These are phyloP conservation scores for Coenonympha arcania DNA, from an alignment of 2,888 invertebrate genomes.

Conservation along the genomic window DNA sequence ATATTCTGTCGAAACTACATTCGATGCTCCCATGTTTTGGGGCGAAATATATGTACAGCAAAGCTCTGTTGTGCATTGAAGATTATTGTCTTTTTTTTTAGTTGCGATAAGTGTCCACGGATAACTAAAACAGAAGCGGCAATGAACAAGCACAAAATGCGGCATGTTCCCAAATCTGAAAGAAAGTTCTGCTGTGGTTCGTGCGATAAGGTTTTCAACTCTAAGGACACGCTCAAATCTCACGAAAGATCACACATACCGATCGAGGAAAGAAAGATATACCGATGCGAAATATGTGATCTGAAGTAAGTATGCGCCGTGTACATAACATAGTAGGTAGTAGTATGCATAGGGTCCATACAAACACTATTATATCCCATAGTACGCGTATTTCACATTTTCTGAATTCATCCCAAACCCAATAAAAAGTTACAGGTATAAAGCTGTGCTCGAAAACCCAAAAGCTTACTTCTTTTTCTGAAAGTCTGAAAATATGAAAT, in stretches of 20 bases:
- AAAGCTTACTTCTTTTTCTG: too few species aligned
- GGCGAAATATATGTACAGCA: too few species aligned
- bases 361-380: too few species aligned
- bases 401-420: too few species aligned
- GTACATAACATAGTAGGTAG: too few species aligned
- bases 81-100: slow-evolving; percentile 40
- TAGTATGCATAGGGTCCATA: too few species aligned
- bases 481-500: too few species aligned
- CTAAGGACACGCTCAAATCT: slow-evolving; percentile 66
- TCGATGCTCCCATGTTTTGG: too few species aligned
- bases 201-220: slow-evolving; percentile 66
- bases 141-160: slow-evolving; percentile 66
- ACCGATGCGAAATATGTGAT: slow-evolving; percentile 66
- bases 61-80: background rate
- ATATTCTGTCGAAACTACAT: too few species aligned
- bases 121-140: slow-evolving; percentile 63
- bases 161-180: slow-evolving; percentile 70
- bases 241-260: slow-evolving; percentile 71
- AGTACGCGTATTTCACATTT: too few species aligned
- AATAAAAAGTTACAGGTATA: too few species aligned
- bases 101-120: slow-evolving; percentile 72
- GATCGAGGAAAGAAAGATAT: slow-evolving; percentile 68
- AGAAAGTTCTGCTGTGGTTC: slow-evolving; percentile 61
- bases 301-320: slow-evolving; percentile 57
- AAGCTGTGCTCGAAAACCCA: too few species aligned